Conservation (phyloP, 2,888 invertebrate genomes). For the Leptarthrus brevirostris region DNA sequence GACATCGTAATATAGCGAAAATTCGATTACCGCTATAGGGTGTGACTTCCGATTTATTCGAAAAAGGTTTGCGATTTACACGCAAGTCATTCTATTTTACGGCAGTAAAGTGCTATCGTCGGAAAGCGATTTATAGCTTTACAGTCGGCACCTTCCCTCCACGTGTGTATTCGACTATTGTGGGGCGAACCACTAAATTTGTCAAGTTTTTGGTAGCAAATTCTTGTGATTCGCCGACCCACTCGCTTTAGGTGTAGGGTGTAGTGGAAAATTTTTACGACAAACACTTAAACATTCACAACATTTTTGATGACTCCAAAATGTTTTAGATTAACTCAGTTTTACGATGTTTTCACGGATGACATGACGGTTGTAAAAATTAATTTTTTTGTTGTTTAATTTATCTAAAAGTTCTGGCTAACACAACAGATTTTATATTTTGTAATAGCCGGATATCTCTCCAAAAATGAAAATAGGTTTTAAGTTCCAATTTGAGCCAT, state of each 20-base stretch:
- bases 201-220: slow-evolving; percentile 21
- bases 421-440: too few relatives aligned
- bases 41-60: slow-evolving; percentile 13
- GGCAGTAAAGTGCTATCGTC: slow-evolving; percentile 12
- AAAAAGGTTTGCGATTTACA: neutral
- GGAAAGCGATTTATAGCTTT: slow-evolving; percentile 17
- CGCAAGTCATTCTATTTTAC: slow-evolving; percentile 3
- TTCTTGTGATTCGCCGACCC: slow-evolving; percentile 7
- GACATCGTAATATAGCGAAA: neutral
- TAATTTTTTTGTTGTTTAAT: too few relatives aligned
- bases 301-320: neutral
- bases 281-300: neutral
- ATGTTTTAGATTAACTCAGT: neutral
- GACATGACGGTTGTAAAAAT: too few relatives aligned
- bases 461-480: too few relatives aligned
- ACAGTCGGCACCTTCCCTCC: slow-evolving; percentile 13
- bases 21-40: neutral
- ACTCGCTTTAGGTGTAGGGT: neutral
- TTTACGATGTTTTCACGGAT: neutral
- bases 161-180: neutral
- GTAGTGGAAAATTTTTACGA: neutral
- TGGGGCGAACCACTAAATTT: slow-evolving; percentile 25
- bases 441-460: too few relatives aligned
- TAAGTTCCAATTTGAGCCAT: too few relatives aligned
- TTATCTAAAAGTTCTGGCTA: too few relatives aligned